Percentiles rank a stretch among this genome's conserved stretches.
phyloP scores from a whole-genome alignment of 35 echinoderm and acorn worm species.

The Lytechinus variegatus region DNA sequence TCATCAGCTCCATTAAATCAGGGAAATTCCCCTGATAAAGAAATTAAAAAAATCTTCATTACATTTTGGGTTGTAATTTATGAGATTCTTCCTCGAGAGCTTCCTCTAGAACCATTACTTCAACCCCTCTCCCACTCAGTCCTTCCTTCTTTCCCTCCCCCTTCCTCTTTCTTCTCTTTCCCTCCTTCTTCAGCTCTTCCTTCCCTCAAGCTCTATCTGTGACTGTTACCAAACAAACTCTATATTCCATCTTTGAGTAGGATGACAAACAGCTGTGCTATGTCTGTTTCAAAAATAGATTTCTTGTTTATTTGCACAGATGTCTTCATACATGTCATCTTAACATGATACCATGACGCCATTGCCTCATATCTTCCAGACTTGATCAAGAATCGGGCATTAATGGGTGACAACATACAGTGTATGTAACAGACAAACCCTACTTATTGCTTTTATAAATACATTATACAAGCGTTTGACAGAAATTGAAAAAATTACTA shows the following conservation, averaged over 20 bases:
- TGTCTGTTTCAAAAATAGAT: slow-evolving; percentile 20
- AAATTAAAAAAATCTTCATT: too few species aligned
- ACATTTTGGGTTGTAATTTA: too few species aligned
- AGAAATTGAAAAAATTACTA: not conserved
- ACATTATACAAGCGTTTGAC: not conserved
- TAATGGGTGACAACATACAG: not conserved
- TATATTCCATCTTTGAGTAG: not conserved
- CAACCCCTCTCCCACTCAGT: too few species aligned
- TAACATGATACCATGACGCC: not conserved
- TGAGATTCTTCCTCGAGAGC: too few species aligned
- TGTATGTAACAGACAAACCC: too few species aligned
- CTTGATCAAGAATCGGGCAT: not conserved
- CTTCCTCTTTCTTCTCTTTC: not conserved
- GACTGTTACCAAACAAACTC: not conserved
- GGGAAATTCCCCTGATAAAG: too few species aligned
- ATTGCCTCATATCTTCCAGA: not conserved
- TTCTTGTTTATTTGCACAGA: slow-evolving; percentile 11
- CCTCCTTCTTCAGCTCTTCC: not conserved
- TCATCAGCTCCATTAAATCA: too few species aligned
- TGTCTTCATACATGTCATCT: not conserved
- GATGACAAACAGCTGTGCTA: not conserved
- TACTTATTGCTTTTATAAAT: not conserved
- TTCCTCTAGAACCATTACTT: too few species aligned
- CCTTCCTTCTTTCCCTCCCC: not conserved
- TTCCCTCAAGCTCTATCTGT: too few species aligned